Conservation (phyloP, 2,113 vertebrate species). For the Leptodactylus fuscus region DNA sequence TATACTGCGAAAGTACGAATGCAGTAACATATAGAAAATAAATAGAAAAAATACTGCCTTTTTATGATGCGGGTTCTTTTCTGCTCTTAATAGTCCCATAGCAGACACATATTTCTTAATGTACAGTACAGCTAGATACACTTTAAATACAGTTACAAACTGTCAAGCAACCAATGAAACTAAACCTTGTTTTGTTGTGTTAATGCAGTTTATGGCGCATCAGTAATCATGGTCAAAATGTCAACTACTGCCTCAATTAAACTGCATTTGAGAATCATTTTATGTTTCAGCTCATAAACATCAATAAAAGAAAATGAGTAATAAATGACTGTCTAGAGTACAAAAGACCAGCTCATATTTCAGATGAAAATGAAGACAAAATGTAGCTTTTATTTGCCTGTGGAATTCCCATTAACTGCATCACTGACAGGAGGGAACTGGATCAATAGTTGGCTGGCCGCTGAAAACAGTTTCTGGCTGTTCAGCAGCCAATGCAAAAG, state of each 20-base stretch:
- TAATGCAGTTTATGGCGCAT: slow-evolving; percentile 70
- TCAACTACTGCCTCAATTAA: slow-evolving; percentile 86
- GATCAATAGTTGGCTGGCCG: slow-evolving; percentile 87
- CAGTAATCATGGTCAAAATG: slow-evolving; percentile 80
- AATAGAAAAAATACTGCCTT: no score
- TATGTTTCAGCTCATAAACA: slow-evolving; percentile 87
- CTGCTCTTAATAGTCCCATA: no score
- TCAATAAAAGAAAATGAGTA: slow-evolving; percentile 88
- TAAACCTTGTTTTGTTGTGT: slow-evolving; percentile 79
- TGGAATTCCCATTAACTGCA: slow-evolving; percentile 87
- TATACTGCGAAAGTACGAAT: not conserved
- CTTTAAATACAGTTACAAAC: slow-evolving; percentile 72
- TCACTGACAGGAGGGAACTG: slow-evolving; percentile 81
- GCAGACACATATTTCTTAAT: slow-evolving; percentile 71
- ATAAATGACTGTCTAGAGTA: slow-evolving; percentile 85
- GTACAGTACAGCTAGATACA: slow-evolving; percentile 68
- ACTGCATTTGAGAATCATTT: slow-evolving; percentile 85
- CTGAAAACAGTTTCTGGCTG: slow-evolving; percentile 88
- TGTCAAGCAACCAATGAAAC: slow-evolving; percentile 75
- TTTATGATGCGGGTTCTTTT: no score
- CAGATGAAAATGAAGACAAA: slow-evolving; percentile 86
- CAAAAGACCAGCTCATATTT: slow-evolving; percentile 87
- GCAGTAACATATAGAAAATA: not conserved
- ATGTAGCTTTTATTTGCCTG: slow-evolving; percentile 85
- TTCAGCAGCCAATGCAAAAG: slow-evolving; percentile 90